A percentile compares a stretch with the other conserved stretches of the same genome.
phyloP scores from a whole-genome alignment of 2,888 invertebrate species.

The Druceiella hillmani region DNA sequence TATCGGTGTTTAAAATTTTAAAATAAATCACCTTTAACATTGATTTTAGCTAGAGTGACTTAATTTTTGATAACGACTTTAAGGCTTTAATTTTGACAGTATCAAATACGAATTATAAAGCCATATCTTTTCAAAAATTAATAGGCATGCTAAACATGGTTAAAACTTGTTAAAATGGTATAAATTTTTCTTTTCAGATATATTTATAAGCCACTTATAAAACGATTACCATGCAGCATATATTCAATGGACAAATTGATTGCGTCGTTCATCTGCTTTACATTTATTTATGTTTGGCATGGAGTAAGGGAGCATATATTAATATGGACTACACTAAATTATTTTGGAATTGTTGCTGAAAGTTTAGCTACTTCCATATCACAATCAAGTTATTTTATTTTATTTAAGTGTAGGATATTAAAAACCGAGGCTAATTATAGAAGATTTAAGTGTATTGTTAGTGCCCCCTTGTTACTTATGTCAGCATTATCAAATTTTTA shows the following conservation, averaged over 20 bases:
- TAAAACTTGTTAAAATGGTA: slow-evolving; percentile 1
- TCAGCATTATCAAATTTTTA: slow-evolving; percentile 85
- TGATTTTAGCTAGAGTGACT: too few species aligned
- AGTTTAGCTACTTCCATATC: slow-evolving; percentile 50
- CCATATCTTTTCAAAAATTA: slow-evolving; percentile 5
- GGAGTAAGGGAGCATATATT: slow-evolving; percentile 72
- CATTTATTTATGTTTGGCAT: slow-evolving; percentile 89
- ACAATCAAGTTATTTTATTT: slow-evolving; percentile 38
- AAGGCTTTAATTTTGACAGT: too few species aligned
- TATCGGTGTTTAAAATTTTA: slow-evolving; percentile 4
- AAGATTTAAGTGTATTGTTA: slow-evolving; percentile 62
- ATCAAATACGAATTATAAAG: too few species aligned
- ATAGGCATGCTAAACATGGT: slow-evolving; percentile 8
- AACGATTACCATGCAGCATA: too few species aligned
- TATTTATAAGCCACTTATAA: slow-evolving; percentile 73
- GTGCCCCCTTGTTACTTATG: slow-evolving; percentile 68
- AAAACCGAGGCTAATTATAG: slow-evolving; percentile 43
- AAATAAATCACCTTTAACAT: too few species aligned
- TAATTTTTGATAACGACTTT: too few species aligned
- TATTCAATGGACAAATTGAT: slow-evolving; percentile 55
- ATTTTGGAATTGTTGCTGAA: slow-evolving; percentile 71
- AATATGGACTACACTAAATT: slow-evolving; percentile 86
- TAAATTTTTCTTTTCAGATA: slow-evolving; percentile 55
- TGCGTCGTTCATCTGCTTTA: slow-evolving; percentile 72
- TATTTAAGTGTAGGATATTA: slow-evolving; percentile 37